Evolutionary conservation across 1,140 invertebrate species (phyloP), one percentile per base, ranked within the genome.

Genomic region (Drosophila guanche): DNA sequence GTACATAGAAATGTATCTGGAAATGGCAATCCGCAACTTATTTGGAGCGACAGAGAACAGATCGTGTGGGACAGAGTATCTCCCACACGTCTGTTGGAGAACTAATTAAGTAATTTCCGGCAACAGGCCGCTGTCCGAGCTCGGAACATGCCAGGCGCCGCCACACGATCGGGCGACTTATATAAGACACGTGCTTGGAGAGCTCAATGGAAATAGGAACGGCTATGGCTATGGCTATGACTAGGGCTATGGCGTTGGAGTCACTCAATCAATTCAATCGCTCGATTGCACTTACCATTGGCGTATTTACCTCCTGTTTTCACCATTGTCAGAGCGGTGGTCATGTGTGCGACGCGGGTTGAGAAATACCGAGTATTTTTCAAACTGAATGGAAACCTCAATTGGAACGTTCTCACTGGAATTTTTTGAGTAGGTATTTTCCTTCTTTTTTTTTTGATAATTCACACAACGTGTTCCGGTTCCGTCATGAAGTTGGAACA

Each of bases 221-320:
- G 33, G 33, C 16, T 20, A 20, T 20, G 16, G 16, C 16, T 20
- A 20, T 1, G 16, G 16, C 16, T 20, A 20, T 1, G 16, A 1
- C 16, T 20, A 20, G 0, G 16, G 16, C 16, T 20, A 20, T 20
- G 16, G 0, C 16, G 3, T 4, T 37, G 33, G 33, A 22, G 14
- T 33, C 41, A 41, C 5, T 23, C 16, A 20, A 20, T 23, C 16
- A 20, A 20, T 20, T 20, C 16, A 20, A 42, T 14, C 10, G 16
- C 20, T 51, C 23, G 41, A 29, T 6, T 29, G 23, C 56, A 75
- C 81, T 61, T 74, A 86, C 81, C 83, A 61, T 86, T 88, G 81
- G 81, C 81, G 69, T 88, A 86, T 88, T 86, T 86, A 37, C 83
- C 78, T 77, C 83, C 83, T 68, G 83, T 71, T 74, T 88, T 86